phyloP scores from a whole-genome alignment of 2,797 vertebrate species.

The Aulostomus chinensis region DNA sequence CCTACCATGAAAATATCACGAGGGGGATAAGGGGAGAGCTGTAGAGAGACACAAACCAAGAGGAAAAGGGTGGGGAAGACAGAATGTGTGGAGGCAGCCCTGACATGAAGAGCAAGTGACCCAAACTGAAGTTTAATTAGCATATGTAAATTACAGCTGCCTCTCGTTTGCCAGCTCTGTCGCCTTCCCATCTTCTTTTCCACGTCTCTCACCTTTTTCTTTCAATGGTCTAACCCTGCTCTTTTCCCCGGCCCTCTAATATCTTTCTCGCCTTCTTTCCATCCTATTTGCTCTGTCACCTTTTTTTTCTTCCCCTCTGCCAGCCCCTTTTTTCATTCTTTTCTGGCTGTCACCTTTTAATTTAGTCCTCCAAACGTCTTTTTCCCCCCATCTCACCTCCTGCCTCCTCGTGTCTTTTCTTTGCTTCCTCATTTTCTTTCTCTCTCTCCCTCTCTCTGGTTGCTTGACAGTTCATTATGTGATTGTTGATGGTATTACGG shows the following conservation, averaged over 20 bases:
- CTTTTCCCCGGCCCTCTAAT: slow-evolving; percentile 16
- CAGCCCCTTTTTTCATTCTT: slow-evolving; percentile 11
- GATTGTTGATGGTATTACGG: slow-evolving; percentile 53
- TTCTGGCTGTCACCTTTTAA: slow-evolving; percentile 43
- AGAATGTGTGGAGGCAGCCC: slow-evolving; percentile 28
- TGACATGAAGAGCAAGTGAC: slow-evolving; percentile 60
- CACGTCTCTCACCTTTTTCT: slow-evolving; percentile 38
- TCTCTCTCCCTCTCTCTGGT: neutral
- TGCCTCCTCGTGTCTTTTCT: slow-evolving; percentile 4
- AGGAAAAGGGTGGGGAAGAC: slow-evolving; percentile 7
- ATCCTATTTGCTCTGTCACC: slow-evolving; percentile 14
- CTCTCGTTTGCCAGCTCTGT: slow-evolving; percentile 16
- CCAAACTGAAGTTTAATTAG: slow-evolving; percentile 71
- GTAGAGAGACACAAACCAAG: neutral
- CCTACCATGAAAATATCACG: slow-evolving; percentile 1
- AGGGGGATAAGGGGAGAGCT: neutral
- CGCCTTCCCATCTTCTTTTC: slow-evolving; percentile 4
- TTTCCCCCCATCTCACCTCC: slow-evolving; percentile 18
- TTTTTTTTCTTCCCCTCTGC: slow-evolving; percentile 11
- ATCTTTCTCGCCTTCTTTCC: slow-evolving; percentile 19
- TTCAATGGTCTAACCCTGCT: slow-evolving; percentile 32
- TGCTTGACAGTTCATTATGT: slow-evolving; percentile 34
- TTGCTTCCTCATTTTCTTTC: slow-evolving; percentile 1
- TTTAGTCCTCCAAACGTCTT: slow-evolving; percentile 19
- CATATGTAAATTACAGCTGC: slow-evolving; percentile 63